Conservation (phyloP, 2,113 vertebrate species). For the Calyptommatus sinebrachiatus region DNA sequence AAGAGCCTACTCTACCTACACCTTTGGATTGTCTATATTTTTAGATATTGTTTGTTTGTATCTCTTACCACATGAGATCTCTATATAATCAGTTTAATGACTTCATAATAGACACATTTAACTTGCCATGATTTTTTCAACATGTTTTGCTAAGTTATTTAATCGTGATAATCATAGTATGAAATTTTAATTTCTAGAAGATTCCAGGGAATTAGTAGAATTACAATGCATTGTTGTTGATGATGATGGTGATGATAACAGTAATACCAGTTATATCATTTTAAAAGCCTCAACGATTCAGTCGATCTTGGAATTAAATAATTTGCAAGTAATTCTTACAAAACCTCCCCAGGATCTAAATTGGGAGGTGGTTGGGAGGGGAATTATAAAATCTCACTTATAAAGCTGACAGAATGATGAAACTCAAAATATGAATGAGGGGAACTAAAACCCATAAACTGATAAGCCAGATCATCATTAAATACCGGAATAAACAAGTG, state of each 20-base stretch:
- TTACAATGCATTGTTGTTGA: no score
- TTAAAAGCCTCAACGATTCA: not conserved
- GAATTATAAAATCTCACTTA: no score
- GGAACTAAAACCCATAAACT: no score
- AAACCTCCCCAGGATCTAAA: no score
- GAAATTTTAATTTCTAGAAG: not conserved
- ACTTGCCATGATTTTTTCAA: slow-evolving; percentile 10
- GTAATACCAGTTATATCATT: not conserved
- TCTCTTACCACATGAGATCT: no score
- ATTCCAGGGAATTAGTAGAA: not conserved
- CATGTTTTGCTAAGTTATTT: not conserved
- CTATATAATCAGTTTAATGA: not conserved
- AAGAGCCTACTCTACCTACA: slow-evolving; percentile 5
- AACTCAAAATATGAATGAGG: no score
- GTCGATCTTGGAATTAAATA: not conserved
- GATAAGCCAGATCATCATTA: no score
- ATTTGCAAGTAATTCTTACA: no score
- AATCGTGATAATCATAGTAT: not conserved
- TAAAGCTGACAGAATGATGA: no score
- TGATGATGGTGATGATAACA: no score
- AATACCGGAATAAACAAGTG: no score
- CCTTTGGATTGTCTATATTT: slow-evolving; percentile 3
- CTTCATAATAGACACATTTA: not conserved
- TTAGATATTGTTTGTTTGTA: not conserved
- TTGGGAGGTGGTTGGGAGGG: no score